phyloP scores from a whole-genome alignment of 2,113 vertebrate species.

The Hypocryptadius cinnamomeus region DNA sequence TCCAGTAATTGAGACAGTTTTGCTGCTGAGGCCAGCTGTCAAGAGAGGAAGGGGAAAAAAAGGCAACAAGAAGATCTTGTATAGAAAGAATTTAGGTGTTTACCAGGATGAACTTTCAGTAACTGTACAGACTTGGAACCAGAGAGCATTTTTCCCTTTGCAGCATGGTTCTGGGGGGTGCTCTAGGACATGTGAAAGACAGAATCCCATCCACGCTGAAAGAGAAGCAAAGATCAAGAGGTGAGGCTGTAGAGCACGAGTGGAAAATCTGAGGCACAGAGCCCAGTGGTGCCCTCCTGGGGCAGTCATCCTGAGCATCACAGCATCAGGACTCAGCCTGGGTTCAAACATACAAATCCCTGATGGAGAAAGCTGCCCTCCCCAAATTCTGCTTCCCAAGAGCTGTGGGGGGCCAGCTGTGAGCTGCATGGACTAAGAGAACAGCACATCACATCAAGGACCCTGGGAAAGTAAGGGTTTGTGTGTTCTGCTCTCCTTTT shows the following conservation, averaged over 20 bases:
- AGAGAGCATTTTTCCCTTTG: background rate
- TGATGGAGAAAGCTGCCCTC: background rate
- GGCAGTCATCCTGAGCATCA: background rate
- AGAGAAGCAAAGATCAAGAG: background rate
- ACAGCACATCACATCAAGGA: background rate
- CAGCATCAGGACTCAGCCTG: background rate
- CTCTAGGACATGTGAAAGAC: background rate
- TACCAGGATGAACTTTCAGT: background rate
- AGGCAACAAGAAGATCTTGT: background rate
- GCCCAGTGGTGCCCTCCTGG: background rate
- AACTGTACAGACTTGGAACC: background rate
- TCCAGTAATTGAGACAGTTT: background rate
- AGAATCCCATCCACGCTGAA: accelerated
- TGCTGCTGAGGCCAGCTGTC: background rate
- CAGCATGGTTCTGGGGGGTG: background rate
- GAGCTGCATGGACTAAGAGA: background rate
- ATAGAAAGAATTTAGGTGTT: background rate
- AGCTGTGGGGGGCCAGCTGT: background rate
- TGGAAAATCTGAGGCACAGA: background rate
- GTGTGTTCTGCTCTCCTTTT: background rate
- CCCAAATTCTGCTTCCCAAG: background rate
- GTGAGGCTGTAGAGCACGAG: background rate
- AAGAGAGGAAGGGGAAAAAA: background rate
- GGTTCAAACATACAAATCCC: background rate
- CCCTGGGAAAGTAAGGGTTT: background rate